Conservation (phyloP, 92 coral and sea anemone species). For the Desmophyllum pertusum region DNA sequence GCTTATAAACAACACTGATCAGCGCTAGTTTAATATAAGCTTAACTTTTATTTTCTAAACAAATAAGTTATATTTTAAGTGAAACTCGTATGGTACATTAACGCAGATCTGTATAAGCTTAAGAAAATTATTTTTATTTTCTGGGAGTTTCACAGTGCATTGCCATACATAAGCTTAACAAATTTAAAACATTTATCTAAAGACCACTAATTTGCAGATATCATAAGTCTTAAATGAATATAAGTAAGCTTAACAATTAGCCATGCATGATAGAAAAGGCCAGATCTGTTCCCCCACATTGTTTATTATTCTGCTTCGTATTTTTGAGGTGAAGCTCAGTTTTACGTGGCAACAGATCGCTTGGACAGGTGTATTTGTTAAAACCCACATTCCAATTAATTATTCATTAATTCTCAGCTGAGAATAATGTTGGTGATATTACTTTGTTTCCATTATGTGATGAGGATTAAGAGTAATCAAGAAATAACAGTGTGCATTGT, state of each 20-base stretch:
- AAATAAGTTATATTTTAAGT: background rate
- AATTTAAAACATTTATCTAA: background rate
- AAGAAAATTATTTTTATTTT: no score
- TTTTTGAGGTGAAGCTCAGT: background rate
- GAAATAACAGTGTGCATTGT: background rate
- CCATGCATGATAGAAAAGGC: no score
- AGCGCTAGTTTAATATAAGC: background rate
- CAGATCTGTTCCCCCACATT: no score
- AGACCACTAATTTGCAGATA: background rate
- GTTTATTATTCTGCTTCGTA: background rate
- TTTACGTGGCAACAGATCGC: background rate
- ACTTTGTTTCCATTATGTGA: background rate
- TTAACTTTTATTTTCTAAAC: background rate
- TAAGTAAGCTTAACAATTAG: no score
- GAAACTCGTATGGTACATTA: background rate
- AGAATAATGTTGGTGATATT: background rate
- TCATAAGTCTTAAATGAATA: no score
- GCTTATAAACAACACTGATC: background rate
- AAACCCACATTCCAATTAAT: background rate
- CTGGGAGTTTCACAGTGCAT: background rate
- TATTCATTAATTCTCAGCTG: slow-evolving; percentile 10
- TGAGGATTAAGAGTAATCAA: background rate
- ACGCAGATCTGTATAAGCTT: no score
- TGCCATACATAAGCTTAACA: background rate
- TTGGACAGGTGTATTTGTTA: slow-evolving; percentile 22